Evolutionary conservation across 2,113 vertebrate species (phyloP), one percentile per base, ranked within the genome.

Genomic region (Dasyurus viverrinus): DNA sequence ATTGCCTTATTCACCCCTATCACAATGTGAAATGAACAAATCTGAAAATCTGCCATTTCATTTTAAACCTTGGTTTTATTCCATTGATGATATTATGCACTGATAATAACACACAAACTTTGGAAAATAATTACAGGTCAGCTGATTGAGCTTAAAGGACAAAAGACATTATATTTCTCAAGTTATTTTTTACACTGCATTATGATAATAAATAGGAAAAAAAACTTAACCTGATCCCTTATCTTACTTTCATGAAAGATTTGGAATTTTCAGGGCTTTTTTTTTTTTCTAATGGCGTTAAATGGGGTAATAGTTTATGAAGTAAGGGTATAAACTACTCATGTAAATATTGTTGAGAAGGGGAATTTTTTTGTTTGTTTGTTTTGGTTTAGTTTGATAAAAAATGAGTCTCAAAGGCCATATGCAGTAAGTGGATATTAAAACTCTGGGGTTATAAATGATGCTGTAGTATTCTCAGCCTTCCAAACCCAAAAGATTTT

Each of bases 401-500:
- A 52, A 96, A 46, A 50, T 96, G 84, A 57, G 52, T 94, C 92
- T 97, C n/a, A 2, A 30, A 95, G 9, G 26, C 19, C 54, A 47
- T 89, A 27, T 12, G 48, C 1, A 42, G 53, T 96, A 96, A 96
- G 84, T 4, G 4, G 92, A 89, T 90, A 53, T 95, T 96, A 96
- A 96, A 97, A 93, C 46, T 84, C 9, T 48, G 42, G 89, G 36
- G 10, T 68, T 84, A 93, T 52, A 0, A 30, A 90, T 90, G 90
- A 0, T 95, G 2, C 36, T 96, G 95, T 36, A 94, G 4, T 89
- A 12, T 96, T 92, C 53, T 95, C 91, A 26, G 91, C 93, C 94
- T 96, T 95, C 53, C 89, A 96, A 5, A 95, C 92, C 30, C 54
- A 53, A 95, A 97, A 54, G 26, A n/a, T 90, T 96, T 57, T 96